Evolutionary conservation across 2,888 invertebrate genomes (phyloP).

Genomic region (Cantharis rustica): DNA sequence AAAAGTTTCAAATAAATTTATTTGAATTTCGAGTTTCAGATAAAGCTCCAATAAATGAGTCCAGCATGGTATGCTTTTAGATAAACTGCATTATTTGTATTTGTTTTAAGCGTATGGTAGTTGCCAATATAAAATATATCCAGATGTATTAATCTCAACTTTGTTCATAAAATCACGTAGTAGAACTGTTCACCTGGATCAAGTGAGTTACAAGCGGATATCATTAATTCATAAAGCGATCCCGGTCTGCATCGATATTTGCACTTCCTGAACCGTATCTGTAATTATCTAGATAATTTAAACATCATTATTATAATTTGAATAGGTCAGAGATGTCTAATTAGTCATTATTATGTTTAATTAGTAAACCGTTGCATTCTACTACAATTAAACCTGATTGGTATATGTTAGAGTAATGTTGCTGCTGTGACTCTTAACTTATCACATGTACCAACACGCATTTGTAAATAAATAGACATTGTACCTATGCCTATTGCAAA

Average conservation of each 20-base stretch:
- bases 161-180: slow-evolving; percentile 23
- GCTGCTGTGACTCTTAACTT: neutral
- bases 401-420: neutral
- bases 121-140: slow-evolving; percentile 25
- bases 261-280: slow-evolving; percentile 22
- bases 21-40: neutral
- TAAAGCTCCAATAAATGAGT: neutral
- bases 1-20: neutral
- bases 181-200: slow-evolving; percentile 31
- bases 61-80: neutral
- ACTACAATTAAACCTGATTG: slow-evolving; percentile 38
- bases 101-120: neutral
- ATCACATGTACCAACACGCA: neutral
- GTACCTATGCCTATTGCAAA: neutral
- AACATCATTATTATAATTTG: slow-evolving; percentile 34
- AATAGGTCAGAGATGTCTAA: slow-evolving; percentile 24
- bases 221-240: slow-evolving; percentile 33
- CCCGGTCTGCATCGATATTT: slow-evolving; percentile 28
- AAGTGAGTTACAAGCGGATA: slow-evolving; percentile 28
- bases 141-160: slow-evolving; percentile 20
- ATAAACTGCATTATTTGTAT: neutral
- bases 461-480: neutral
- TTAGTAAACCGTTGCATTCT: slow-evolving; percentile 37
- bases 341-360: slow-evolving; percentile 36
- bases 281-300: slow-evolving; percentile 36